Base-by-base conservation (phyloP, 2,888 invertebrate genomes). In the Apamea crenata region DNA sequence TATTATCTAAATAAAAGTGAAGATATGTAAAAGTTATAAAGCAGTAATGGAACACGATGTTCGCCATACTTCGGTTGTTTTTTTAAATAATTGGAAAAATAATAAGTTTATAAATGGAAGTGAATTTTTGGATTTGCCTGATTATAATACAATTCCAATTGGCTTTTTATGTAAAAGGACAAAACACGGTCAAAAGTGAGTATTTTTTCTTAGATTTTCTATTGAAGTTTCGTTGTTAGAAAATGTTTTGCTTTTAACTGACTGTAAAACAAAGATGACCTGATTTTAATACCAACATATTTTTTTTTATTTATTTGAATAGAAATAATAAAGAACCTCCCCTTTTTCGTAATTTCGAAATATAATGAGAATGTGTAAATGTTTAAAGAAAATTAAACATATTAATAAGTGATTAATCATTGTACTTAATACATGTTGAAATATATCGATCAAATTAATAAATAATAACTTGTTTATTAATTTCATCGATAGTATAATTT, bases 81-180 rank as follows among this genome's bases (percentile, higher is more conserved):
- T 92, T 92, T 91, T 96, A 92, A 95, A 93, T 91, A 89, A 87
- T 92, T 90, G 90, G 88, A 74, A 87, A 91, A 86, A 68, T 80
- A 81, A 91, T 91, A 90, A 86, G 91, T 94, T 92, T 90, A 95
- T 96, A 96, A 96, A 96, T 96, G 96, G 96, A 96, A 94, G 96
- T 96, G 94, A 94, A 95, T 90, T 93, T 94, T 91, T 95, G 94
- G 95, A 93, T 90, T 89, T 94, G 88, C 89, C 88, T 95, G 79
- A 92, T 96, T 82, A 87, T 95, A 89, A 89, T 93, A 87, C 93
- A 93, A 86, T 87, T 94, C 84, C 92, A 93, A 82, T 92, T 94
- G 89, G 92, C 87, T 80, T 89, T 92, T 87, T 90, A 85, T 89
- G 93, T 92, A 83, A 92, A 89, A 71, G 95, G 93, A 89, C 92